A percentile compares a stretch with the other conserved stretches of the same genome.
Conservation (phyloP, 2,888 invertebrate species). For the Meliscaeva auricollis region DNA sequence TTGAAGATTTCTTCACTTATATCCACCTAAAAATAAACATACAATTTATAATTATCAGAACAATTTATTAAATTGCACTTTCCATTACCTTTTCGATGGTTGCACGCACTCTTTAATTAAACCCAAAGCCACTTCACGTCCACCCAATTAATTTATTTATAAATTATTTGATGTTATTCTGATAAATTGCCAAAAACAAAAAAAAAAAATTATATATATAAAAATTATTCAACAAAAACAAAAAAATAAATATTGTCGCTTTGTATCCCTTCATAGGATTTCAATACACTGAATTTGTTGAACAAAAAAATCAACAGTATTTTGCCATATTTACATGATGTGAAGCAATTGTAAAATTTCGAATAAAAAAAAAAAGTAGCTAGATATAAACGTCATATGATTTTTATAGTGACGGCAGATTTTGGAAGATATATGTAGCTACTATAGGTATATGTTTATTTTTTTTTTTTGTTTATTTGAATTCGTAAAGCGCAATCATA, state of each 20-base stretch:
- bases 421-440: constrained; percentile 51
- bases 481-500: constrained; percentile 10
- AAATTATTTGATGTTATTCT: background rate
- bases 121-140: background rate
- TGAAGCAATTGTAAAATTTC: background rate
- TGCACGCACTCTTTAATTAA: background rate
- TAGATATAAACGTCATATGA: background rate
- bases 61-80: constrained; percentile 6
- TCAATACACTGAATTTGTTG: constrained; percentile 38
- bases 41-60: background rate
- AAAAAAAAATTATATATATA: background rate
- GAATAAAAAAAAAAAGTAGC: no score
- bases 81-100: constrained; percentile 20
- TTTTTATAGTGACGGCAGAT: background rate
- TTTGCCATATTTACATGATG: constrained; percentile 27
- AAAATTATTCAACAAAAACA: constrained; percentile 8
- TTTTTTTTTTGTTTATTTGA: constrained; percentile 22
- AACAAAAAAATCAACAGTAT: constrained; percentile 32
- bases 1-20: background rate
- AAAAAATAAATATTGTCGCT: constrained; percentile 26
- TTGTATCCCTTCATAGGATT: constrained; percentile 54
- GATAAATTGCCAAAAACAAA: constrained; percentile 33
- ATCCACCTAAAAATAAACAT: background rate
- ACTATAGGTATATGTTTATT: no score
- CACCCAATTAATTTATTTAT: background rate